A percentile compares a stretch with the other conserved stretches of the same genome.
phyloP scores from a whole-genome alignment of 2,888 invertebrate genomes.

The Aporophyla lueneburgensis region DNA sequence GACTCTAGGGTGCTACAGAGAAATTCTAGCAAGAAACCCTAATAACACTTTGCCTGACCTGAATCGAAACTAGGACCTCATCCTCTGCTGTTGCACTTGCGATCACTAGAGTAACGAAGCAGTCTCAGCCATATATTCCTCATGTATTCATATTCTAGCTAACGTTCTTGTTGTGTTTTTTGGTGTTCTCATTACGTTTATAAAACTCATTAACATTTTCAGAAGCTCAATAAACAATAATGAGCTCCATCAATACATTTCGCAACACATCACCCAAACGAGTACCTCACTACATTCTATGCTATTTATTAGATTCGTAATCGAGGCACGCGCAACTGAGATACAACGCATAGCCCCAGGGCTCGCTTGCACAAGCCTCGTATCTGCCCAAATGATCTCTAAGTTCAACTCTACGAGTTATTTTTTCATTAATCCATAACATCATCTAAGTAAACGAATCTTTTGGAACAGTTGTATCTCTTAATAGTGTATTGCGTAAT shows the following conservation, averaged over 20 bases:
- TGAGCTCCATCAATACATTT: constrained; percentile 65
- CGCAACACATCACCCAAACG: constrained; percentile 68
- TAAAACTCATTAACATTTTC: neutral
- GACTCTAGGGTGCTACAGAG: too few species aligned
- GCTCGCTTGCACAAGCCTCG: constrained; percentile 76
- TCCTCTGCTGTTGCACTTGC: too few species aligned
- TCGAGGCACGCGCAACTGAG: constrained; percentile 73
- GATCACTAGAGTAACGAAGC: too few species aligned
- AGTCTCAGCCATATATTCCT: neutral
- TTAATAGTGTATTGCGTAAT: constrained; percentile 84
- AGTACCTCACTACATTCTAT: constrained; percentile 54
- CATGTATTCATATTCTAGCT: neutral
- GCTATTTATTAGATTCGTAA: constrained; percentile 76
- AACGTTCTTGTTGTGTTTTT: neutral
- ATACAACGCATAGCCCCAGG: constrained; percentile 77
- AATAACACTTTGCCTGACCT: too few species aligned
- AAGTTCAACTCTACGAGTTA: constrained; percentile 62
- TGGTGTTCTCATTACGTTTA: neutral
- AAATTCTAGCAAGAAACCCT: too few species aligned
- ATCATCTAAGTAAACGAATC: constrained; percentile 83
- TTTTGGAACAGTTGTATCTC: constrained; percentile 80
- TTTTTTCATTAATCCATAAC: constrained; percentile 77
- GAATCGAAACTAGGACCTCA: too few species aligned
- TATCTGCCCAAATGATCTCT: constrained; percentile 81
- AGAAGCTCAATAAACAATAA: constrained; percentile 35